A percentile compares a stretch with the other conserved stretches of the same genome.
Evolutionary conservation across 2,888 invertebrate genomes (phyloP).

Genomic region (Limnephilus rhombicus): DNA sequence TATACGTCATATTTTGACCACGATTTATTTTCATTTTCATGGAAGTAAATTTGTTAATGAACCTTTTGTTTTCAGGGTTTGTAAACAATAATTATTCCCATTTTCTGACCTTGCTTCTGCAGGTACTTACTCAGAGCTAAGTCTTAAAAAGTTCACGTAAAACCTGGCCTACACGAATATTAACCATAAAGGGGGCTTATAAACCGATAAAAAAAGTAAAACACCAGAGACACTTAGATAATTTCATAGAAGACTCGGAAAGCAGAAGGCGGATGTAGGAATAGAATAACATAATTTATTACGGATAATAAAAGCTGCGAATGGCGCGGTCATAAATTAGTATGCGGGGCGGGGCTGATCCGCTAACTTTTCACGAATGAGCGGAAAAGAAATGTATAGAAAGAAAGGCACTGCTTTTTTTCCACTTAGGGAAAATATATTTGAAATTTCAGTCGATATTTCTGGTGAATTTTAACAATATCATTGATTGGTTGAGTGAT

Average conservation of each 20-base stretch:
- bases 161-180: not conserved
- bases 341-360: not conserved
- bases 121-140: too few relatives aligned
- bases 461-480: not conserved
- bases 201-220: not conserved
- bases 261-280: not conserved
- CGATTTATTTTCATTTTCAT: too few relatives aligned
- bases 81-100: too few relatives aligned
- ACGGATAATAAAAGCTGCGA: not conserved
- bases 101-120: too few relatives aligned
- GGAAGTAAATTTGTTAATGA: too few relatives aligned
- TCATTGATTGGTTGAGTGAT: too few relatives aligned
- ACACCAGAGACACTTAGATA: not conserved
- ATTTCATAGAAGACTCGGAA: not conserved
- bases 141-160: not conserved
- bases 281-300: not conserved
- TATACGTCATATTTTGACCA: too few relatives aligned
- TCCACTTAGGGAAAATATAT: not conserved
- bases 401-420: not conserved
- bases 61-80: too few relatives aligned
- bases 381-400: not conserved
- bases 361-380: not conserved
- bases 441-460: not conserved
- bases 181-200: not conserved
- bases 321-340: not conserved